Base-by-base conservation (phyloP, 2,797 vertebrate genomes). In the Anguilla marmorata region DNA sequence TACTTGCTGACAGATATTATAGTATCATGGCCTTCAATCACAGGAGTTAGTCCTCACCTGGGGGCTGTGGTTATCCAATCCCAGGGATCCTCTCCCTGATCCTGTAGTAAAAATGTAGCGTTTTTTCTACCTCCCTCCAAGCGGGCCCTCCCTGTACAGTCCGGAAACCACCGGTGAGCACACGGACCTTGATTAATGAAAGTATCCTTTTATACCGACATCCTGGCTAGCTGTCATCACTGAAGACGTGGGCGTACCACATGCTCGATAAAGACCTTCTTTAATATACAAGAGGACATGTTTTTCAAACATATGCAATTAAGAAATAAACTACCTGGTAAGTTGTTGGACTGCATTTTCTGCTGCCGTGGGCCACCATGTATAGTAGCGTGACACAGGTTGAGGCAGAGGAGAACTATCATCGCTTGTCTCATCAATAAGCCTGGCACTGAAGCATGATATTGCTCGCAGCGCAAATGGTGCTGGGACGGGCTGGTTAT, bases 221-320 rank as follows among this genome's bases (percentile, higher is more conserved):
- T 91, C 93, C 89, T 76, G 89, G 91, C 92, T 88, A 88, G 82
- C 85, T 88, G 87, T 82, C 86, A 85, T 91, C 90, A 90, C 92
- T 90, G 54, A 88, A 85, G 88, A 89, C 90, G 89, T 79, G 63
- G 86, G 54, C 84, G 58, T 86, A 92, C 93, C 88, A 85, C 79
- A 89, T 89, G 89, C 89, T 91, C 90, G 91, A 94, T 93, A 91
- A 93, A 90, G 91, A 91, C 90, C 90, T 88, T 87, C 87, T 86
- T 86, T 24, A 54, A 91, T 74, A 66, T 87, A 89, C 87, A 0
- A 45, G 85, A 86, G 86, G 84, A 89, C 87, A 89, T 89, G 88
- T 84, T 80, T 80, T 41, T 80, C 3, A 79, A 41, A 7, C 16
- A 90, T 89, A 90, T 87, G 91, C 87, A 88, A 91, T 88, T 90